Evolutionary conservation across 1,140 invertebrate genomes (phyloP).

Genomic region (Drosophila biarmipes): DNA sequence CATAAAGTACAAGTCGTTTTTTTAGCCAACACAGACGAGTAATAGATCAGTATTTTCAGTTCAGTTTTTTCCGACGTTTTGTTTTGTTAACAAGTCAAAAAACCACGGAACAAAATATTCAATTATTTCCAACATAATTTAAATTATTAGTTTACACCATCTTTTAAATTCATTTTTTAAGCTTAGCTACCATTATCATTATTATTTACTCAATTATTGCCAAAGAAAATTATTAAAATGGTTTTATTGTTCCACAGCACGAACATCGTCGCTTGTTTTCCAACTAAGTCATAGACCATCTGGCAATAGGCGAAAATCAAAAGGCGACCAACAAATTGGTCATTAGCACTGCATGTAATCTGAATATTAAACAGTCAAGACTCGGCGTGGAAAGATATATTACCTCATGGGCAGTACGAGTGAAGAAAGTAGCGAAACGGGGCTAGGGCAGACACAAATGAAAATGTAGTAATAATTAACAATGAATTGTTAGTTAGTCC

Average conservation of each 20-base stretch:
- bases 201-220: too few species aligned
- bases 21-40: too few species aligned
- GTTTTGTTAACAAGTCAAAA: too few species aligned
- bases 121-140: too few species aligned
- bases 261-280: neutral
- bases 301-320: slow-evolving; percentile 15
- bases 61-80: too few species aligned
- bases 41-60: too few species aligned
- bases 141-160: too few species aligned
- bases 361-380: slow-evolving; percentile 25
- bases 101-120: too few species aligned
- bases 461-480: slow-evolving; percentile 68
- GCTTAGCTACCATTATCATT: too few species aligned
- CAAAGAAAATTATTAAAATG: too few species aligned
- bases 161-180: too few species aligned
- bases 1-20: too few species aligned
- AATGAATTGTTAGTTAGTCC: slow-evolving; percentile 51
- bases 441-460: slow-evolving; percentile 28
- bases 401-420: slow-evolving; percentile 33
- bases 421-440: slow-evolving; percentile 39
- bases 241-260: neutral
- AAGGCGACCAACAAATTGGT: slow-evolving; percentile 22
- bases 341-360: slow-evolving; percentile 40
- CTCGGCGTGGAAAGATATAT: slow-evolving; percentile 37
- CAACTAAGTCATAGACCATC: neutral